These are phyloP conservation scores for Macropis europaea DNA, from an alignment of 2,888 invertebrate species.

Conservation along the genomic window DNA sequence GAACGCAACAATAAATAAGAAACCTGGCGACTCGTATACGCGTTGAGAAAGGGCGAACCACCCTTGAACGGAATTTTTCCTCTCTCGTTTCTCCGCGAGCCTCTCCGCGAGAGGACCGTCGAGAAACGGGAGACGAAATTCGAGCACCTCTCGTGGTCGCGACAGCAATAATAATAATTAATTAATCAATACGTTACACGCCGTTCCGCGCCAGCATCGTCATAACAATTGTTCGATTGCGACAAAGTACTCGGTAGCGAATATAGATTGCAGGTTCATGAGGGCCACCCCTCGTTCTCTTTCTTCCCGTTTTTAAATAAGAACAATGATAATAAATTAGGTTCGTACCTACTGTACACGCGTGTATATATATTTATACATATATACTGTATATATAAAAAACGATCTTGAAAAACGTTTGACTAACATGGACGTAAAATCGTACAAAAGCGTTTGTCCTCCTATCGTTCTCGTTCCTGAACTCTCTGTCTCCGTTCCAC, in stretches of 20 bases:
- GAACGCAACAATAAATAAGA: slow-evolving; percentile 64
- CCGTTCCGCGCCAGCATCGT: slow-evolving; percentile 13
- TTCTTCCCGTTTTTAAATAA: slow-evolving; percentile 47
- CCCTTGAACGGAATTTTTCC: slow-evolving; percentile 32
- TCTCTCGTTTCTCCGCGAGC: slow-evolving; percentile 21
- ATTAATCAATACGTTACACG: slow-evolving; percentile 34
- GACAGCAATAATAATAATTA: slow-evolving; percentile 16
- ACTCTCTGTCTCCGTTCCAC: slow-evolving; percentile 26
- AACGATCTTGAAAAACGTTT: slow-evolving; percentile 65
- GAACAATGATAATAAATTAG: slow-evolving; percentile 65
- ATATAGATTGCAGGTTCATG: slow-evolving; percentile 32
- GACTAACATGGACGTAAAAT: slow-evolving; percentile 75
- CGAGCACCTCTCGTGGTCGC: background rate
- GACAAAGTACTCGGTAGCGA: slow-evolving; percentile 36
- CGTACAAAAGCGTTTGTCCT: slow-evolving; percentile 71
- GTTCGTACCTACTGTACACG: slow-evolving; percentile 54
- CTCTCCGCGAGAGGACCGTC: too few relatives aligned
- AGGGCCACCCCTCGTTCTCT: slow-evolving; percentile 11
- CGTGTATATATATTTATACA: slow-evolving; percentile 28
- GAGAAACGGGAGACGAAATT: slow-evolving; percentile 20
- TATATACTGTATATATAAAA: slow-evolving; percentile 58
- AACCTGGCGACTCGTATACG: slow-evolving; percentile 50
- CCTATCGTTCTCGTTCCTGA: too few relatives aligned
- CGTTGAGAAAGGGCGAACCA: slow-evolving; percentile 36
- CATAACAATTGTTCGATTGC: slow-evolving; percentile 46